These are phyloP conservation scores for Kryptolebias ocellatus DNA, from an alignment of 2,797 vertebrate genomes.

Conservation along the genomic window DNA sequence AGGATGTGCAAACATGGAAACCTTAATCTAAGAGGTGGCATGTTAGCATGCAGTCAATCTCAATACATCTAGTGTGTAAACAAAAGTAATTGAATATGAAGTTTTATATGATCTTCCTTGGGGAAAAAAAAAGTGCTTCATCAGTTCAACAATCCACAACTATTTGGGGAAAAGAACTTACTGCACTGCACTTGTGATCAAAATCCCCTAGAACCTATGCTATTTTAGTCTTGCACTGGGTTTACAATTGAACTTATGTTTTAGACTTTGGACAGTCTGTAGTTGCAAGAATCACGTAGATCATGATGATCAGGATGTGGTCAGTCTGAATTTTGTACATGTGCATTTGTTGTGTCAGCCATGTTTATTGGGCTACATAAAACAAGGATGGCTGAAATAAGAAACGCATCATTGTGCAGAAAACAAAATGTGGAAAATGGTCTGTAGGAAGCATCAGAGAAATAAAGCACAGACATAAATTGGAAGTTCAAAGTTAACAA, in stretches of 20 bases:
- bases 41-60: too few species aligned
- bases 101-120: too few species aligned
- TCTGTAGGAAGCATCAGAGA: neutral
- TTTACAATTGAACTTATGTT: constrained; percentile 36
- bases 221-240: neutral
- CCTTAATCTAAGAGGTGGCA: too few species aligned
- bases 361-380: neutral
- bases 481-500: neutral
- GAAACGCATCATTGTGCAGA: neutral
- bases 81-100: too few species aligned
- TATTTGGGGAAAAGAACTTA: constrained; percentile 33
- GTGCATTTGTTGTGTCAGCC: neutral
- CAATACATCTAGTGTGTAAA: too few species aligned
- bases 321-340: constrained; percentile 5
- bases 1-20: too few species aligned
- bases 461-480: neutral
- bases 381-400: neutral
- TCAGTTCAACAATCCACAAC: constrained; percentile 19
- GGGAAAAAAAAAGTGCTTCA: too few species aligned
- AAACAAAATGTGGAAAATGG: neutral
- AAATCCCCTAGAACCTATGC: neutral
- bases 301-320: neutral
- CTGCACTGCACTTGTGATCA: constrained; percentile 32
- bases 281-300: constrained; percentile 3
- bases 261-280: constrained; percentile 26